Percentiles rank a stretch among this genome's conserved stretches.
phyloP scores from a whole-genome alignment of 2,888 invertebrate genomes.

The Rhamnusium bicolor region DNA sequence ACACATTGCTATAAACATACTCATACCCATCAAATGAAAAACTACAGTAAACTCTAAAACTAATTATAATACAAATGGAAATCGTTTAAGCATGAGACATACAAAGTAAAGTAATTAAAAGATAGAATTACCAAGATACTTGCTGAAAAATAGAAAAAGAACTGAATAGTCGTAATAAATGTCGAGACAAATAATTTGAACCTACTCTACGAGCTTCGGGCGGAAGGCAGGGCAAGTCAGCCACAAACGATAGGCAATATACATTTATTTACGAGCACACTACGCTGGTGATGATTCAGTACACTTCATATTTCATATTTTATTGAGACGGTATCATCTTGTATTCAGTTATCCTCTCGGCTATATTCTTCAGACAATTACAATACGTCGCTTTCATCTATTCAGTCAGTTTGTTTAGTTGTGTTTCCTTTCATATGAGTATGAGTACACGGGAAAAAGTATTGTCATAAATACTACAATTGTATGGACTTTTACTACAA shows the following conservation, averaged over 20 bases:
- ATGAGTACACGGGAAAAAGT: too few relatives aligned
- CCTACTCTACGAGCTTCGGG: conserved; percentile 38
- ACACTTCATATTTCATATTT: conserved; percentile 61
- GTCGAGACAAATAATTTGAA: conserved; percentile 50
- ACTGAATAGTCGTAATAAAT: conserved; percentile 49
- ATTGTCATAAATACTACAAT: too few relatives aligned
- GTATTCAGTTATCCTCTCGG: conserved; percentile 23
- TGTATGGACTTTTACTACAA: too few relatives aligned
- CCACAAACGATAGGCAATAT: conserved; percentile 51
- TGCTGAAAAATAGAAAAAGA: conserved; percentile 48
- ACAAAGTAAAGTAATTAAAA: conserved; percentile 49
- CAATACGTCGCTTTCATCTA: conserved; percentile 34
- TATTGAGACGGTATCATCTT: conserved; percentile 58
- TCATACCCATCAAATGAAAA: not conserved
- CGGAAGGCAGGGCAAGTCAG: conserved; percentile 46
- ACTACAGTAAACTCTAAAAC: not conserved
- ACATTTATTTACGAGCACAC: conserved; percentile 54
- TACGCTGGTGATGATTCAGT: conserved; percentile 59
- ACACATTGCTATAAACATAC: not conserved
- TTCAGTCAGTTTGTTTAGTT: not conserved
- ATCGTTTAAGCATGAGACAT: conserved; percentile 5
- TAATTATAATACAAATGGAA: not conserved
- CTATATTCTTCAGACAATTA: conserved; percentile 22
- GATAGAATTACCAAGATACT: conserved; percentile 49
- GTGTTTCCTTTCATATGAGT: too few relatives aligned